phyloP scores from a whole-genome alignment of 2,888 invertebrate species.

The Exocentrus adspersus region DNA sequence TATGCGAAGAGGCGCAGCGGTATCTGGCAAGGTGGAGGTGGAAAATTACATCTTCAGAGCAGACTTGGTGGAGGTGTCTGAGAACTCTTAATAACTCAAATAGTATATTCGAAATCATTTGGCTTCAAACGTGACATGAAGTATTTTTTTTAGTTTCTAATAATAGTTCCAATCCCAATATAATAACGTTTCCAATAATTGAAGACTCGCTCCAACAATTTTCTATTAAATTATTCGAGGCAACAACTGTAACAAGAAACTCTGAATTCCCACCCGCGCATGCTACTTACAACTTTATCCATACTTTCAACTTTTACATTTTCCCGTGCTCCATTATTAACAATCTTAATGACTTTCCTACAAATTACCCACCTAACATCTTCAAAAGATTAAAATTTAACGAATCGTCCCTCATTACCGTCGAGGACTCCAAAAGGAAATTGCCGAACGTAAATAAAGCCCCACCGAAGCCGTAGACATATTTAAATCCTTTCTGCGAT shows the following conservation, averaged over 20 bases:
- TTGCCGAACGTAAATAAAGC: background rate
- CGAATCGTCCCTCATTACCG: conserved; percentile 5
- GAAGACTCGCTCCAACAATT: too few relatives aligned
- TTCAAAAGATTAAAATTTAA: conserved; percentile 20
- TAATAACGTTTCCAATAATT: too few relatives aligned
- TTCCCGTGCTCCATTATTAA: conserved; percentile 3
- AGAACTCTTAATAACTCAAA: too few relatives aligned
- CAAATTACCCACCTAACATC: conserved; percentile 12
- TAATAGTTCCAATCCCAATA: too few relatives aligned
- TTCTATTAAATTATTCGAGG: too few relatives aligned
- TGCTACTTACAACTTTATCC: background rate
- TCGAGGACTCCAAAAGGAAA: conserved; percentile 1
- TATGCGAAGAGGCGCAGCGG: conserved; percentile 37
- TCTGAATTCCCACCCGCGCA: too few relatives aligned
- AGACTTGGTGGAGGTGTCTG: background rate
- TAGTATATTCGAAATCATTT: too few relatives aligned
- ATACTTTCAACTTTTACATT: conserved; percentile 10
- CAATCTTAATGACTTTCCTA: conserved; percentile 2
- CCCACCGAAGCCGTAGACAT: background rate
- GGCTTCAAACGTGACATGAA: too few relatives aligned
- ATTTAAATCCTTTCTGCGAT: conserved; percentile 13
- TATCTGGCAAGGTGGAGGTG: background rate
- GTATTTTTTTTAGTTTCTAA: too few relatives aligned
- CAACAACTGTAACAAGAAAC: too few relatives aligned
- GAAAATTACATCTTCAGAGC: background rate